phyloP scores from a whole-genome alignment of 2,888 invertebrate genomes.

The Panorpa germanica region DNA sequence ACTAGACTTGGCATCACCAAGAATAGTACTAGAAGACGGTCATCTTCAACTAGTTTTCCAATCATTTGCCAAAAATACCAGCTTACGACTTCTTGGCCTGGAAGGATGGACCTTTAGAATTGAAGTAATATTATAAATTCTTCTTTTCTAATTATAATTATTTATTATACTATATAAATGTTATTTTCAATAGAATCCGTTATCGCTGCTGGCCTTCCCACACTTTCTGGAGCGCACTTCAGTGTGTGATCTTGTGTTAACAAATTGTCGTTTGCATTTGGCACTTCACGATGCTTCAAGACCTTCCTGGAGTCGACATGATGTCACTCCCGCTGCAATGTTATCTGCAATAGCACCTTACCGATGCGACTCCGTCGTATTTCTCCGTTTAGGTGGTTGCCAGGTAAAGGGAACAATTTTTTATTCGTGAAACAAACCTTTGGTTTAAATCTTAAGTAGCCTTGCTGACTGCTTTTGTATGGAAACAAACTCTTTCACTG shows the following conservation, averaged over 20 bases:
- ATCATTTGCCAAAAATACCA: conserved; percentile 22
- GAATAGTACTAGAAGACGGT: conserved; percentile 29
- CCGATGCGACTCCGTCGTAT: conserved; percentile 26
- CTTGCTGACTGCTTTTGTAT: neutral
- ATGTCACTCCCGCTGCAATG: conserved; percentile 22
- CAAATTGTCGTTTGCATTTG: conserved; percentile 30
- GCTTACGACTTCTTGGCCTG: conserved; percentile 28
- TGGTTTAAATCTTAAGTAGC: neutral
- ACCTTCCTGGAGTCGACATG: conserved; percentile 21
- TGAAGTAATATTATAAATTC: conserved; percentile 22
- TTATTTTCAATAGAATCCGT: conserved; percentile 13
- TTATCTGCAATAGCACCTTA: conserved; percentile 23
- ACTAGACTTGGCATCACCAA: conserved; percentile 30
- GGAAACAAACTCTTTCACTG: neutral
- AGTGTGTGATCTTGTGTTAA: conserved; percentile 29
- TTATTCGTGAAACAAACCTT: neutral
- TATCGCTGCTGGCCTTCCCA: conserved; percentile 26
- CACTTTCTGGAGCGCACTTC: conserved; percentile 27
- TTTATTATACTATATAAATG: conserved; percentile 2
- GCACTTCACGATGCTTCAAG: conserved; percentile 24
- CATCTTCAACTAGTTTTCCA: conserved; percentile 19
- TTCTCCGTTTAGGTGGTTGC: conserved; percentile 27
- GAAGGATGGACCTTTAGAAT: conserved; percentile 35
- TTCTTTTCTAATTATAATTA: conserved; percentile 4
- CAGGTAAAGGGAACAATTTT: conserved; percentile 17